phyloP scores from a whole-genome alignment of 2,797 vertebrate species.

The Poliocrania exsul region DNA sequence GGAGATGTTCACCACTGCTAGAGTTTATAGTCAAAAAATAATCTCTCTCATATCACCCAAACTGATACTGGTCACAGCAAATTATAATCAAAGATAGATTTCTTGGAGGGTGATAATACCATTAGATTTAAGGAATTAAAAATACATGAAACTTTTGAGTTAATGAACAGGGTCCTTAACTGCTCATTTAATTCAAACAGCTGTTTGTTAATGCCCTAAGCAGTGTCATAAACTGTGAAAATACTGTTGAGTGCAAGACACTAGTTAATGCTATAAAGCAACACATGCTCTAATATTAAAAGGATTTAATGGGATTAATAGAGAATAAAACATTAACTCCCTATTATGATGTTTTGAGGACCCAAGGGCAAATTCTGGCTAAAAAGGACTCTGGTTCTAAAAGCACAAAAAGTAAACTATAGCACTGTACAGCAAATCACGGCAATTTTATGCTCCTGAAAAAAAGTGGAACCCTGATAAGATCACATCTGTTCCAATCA shows the following conservation, averaged over 20 bases:
- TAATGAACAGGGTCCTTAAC: constrained; percentile 89
- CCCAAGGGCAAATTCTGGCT: constrained; percentile 85
- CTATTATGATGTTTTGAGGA: constrained; percentile 85
- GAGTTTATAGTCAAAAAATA: constrained; percentile 75
- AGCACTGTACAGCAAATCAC: constrained; percentile 86
- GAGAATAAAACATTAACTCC: constrained; percentile 88
- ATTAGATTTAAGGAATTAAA: constrained; percentile 88
- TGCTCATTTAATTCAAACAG: constrained; percentile 90
- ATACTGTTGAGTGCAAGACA: constrained; percentile 88
- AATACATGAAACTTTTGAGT: constrained; percentile 90
- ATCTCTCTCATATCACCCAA: constrained; percentile 64
- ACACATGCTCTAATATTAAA: constrained; percentile 89
- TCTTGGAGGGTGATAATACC: constrained; percentile 83
- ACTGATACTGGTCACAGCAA: constrained; percentile 76
- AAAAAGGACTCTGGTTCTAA: constrained; percentile 82
- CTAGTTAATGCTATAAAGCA: constrained; percentile 89
- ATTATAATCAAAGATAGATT: constrained; percentile 86
- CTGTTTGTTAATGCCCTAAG: constrained; percentile 90
- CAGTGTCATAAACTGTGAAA: constrained; percentile 89
- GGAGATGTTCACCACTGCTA: constrained; percentile 53
- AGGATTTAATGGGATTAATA: constrained; percentile 89
- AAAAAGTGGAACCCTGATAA: constrained; percentile 87
- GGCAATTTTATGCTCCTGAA: constrained; percentile 84
- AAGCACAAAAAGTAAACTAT: constrained; percentile 82
- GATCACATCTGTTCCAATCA: constrained; percentile 89